Conservation (phyloP, 2,888 invertebrate species). For the Lepidocyrtoides sp. region DNA sequence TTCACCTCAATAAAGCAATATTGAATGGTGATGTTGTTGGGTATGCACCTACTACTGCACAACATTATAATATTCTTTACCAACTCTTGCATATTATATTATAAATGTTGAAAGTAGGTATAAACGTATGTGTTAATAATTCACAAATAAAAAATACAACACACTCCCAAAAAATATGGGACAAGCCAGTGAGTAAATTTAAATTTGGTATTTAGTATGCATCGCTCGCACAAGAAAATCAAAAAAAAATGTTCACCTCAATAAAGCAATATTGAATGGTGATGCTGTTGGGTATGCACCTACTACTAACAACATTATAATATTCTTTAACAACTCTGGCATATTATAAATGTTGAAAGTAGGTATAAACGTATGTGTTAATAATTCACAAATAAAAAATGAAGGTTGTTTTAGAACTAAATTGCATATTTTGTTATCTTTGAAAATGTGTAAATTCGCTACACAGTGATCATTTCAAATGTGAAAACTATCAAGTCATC, state of each 20-base stretch:
- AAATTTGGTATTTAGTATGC: conserved; percentile 41
- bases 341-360: no score
- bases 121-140: no score
- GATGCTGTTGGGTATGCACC: not conserved
- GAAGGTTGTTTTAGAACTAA: not conserved
- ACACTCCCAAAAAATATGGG: no score
- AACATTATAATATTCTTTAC: no score
- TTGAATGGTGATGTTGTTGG: not conserved
- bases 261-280: conserved; percentile 11
- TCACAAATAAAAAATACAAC: not conserved
- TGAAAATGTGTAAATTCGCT: not conserved
- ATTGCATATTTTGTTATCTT: not conserved
- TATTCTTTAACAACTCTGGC: no score
- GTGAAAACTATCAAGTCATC: conserved; percentile 63
- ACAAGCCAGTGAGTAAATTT: conserved; percentile 23
- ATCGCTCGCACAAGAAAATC: not conserved
- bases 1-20: not conserved
- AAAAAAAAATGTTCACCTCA: not conserved
- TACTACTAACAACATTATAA: no score
- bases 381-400: not conserved
- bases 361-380: no score
- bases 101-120: no score
- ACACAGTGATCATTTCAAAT: conserved; percentile 28
- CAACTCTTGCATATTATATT: no score
- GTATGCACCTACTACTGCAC: no score